Evolutionary conservation across 2,113 vertebrate genomes (phyloP).

Genomic region (Litocranius walleri): DNA sequence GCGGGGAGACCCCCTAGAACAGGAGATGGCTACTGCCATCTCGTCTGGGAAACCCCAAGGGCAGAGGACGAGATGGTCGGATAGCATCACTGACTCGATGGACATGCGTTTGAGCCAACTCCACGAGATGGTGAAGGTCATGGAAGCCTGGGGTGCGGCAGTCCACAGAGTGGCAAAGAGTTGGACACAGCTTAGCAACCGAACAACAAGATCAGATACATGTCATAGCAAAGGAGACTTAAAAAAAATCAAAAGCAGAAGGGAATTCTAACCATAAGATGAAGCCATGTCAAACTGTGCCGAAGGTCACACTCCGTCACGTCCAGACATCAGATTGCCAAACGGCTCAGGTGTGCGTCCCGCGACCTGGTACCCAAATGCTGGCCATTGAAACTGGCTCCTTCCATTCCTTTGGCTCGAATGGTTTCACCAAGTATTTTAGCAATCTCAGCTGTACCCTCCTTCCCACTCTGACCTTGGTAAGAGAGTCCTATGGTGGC

Average conservation of each 20-base stretch:
- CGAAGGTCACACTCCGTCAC: accelerated
- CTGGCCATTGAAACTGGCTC: accelerated
- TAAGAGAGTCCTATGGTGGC: accelerated
- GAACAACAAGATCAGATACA: neutral
- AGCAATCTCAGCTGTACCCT: accelerated
- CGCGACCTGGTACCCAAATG: accelerated
- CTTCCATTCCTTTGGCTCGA: accelerated
- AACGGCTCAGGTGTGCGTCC: accelerated
- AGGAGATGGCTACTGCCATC: neutral
- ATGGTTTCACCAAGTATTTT: accelerated
- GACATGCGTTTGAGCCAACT: neutral
- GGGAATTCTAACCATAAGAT: accelerated
- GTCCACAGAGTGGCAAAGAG: neutral
- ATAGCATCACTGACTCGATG: neutral
- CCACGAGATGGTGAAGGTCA: neutral
- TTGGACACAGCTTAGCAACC: neutral
- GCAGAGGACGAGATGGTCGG: neutral
- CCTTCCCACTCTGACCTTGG: neutral
- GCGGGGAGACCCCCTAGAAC: neutral
- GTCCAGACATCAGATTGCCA: accelerated
- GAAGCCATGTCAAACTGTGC: accelerated
- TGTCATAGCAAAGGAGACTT: accelerated
- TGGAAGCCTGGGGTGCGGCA: neutral
- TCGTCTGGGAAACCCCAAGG: neutral
- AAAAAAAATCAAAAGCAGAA: neutral